phyloP scores from a whole-genome alignment of 2,888 invertebrate genomes.

The Dryobotodes eremita region DNA sequence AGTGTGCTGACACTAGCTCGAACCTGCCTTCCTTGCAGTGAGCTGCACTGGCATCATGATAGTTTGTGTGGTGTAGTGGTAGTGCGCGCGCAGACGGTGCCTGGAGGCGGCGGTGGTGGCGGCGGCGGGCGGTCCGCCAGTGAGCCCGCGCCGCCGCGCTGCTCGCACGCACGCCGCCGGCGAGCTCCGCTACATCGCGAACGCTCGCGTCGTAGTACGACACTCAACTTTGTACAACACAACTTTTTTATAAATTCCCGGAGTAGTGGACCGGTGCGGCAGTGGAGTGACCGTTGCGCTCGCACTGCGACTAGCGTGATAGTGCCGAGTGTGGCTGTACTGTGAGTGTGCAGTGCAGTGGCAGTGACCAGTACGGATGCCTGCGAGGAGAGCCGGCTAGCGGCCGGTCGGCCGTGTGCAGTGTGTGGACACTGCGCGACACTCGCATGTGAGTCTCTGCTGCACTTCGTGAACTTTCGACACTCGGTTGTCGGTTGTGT shows the following conservation, averaged over 20 bases:
- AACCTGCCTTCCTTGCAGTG: constrained; percentile 4
- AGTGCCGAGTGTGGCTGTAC: constrained; percentile 3
- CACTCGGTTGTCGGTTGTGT: neutral
- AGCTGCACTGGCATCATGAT: constrained; percentile 16
- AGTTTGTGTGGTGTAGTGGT: neutral
- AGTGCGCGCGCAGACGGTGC: constrained; percentile 36
- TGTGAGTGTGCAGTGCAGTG: constrained; percentile 39
- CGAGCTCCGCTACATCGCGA: neutral
- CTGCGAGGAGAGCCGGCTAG: constrained; percentile 1
- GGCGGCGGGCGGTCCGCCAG: constrained; percentile 20
- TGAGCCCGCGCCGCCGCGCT: constrained; percentile 35
- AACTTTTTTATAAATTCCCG: constrained; percentile 29
- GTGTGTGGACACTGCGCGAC: neutral
- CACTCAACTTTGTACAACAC: constrained; percentile 36
- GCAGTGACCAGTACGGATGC: constrained; percentile 33
- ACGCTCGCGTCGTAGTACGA: constrained; percentile 12
- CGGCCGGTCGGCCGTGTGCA: neutral
- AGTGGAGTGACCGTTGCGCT: neutral
- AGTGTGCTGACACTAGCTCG: neutral
- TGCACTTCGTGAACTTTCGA: neutral
- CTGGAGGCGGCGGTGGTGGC: neutral
- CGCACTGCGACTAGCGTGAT: no score
- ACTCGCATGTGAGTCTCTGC: constrained; percentile 41
- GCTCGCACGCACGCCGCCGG: constrained; percentile 10
- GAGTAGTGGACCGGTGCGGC: neutral